Conservation (phyloP, 2,888 invertebrate species). For the Conomelus anceps region DNA sequence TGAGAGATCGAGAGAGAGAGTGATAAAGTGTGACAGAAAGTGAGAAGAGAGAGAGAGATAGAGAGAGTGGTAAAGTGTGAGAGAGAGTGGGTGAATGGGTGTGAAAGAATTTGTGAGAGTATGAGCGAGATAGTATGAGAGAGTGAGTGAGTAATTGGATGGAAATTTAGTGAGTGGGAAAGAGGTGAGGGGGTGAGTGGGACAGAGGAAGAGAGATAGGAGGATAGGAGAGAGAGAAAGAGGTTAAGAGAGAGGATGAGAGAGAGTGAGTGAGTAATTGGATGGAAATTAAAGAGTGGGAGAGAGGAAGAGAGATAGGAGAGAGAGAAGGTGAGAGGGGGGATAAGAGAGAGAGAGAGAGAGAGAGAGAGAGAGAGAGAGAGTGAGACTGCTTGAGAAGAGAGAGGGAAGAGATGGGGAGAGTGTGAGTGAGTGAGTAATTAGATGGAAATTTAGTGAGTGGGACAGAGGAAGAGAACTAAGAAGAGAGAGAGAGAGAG, state of each 20-base stretch:
- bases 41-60: neutral
- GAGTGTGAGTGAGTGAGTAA: neutral
- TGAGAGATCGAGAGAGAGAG: neutral
- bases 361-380: neutral
- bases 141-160: neutral
- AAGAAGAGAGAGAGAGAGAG: too few species aligned
- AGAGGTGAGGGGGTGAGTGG: too few species aligned
- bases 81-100: neutral
- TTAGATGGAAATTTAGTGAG: neutral
- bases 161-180: neutral
- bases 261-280: neutral
- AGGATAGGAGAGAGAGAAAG: neutral
- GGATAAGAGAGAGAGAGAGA: neutral
- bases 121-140: too few species aligned
- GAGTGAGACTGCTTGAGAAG: neutral
- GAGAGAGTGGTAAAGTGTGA: neutral
- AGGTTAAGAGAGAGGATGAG: too few species aligned
- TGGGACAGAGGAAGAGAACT: too few species aligned
- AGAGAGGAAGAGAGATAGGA: neutral
- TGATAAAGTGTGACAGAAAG: neutral
- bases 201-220: neutral
- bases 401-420: neutral
- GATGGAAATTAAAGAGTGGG: neutral
- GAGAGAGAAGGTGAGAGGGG: neutral
- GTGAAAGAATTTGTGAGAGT: too few species aligned